Percentiles rank a stretch among this genome's conserved stretches.
These are phyloP conservation scores for Amazona vittata DNA, from an alignment of 2,113 vertebrate genomes.

Conservation along the genomic window DNA sequence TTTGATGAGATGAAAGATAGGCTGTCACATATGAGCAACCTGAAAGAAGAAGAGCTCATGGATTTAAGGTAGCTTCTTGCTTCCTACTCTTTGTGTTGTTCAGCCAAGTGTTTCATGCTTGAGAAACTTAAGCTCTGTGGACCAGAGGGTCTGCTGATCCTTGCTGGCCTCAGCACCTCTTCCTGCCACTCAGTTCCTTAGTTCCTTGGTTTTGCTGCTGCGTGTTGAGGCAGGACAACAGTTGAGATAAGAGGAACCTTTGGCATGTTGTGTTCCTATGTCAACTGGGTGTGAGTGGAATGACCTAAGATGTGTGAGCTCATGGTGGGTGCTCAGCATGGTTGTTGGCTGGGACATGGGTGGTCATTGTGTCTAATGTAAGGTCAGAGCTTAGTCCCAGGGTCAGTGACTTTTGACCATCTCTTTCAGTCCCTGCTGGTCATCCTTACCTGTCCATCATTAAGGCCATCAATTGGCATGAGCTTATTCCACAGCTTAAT, in stretches of 20 bases:
- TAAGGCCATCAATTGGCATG: background rate
- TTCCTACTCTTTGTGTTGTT: background rate
- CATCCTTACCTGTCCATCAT: background rate
- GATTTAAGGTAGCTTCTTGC: slow-evolving; percentile 17
- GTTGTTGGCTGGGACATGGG: accelerated
- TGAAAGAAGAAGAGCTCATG: background rate
- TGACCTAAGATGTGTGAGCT: background rate
- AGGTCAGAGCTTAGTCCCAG: background rate
- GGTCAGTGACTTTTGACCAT: background rate
- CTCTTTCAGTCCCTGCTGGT: background rate
- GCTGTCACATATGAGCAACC: background rate
- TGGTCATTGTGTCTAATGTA: background rate
- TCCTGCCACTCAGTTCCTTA: background rate
- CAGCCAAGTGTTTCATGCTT: background rate
- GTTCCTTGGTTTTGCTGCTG: background rate
- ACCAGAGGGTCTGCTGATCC: background rate
- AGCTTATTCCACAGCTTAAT: background rate
- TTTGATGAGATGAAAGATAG: background rate
- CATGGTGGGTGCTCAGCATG: background rate
- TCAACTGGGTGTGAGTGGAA: background rate
- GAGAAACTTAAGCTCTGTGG: background rate
- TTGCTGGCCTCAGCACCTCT: background rate
- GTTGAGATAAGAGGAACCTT: background rate
- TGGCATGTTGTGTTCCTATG: background rate
- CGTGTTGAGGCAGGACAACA: background rate